These are phyloP conservation scores for Trididemnum miniatum DNA, from an alignment of 23 tunicate genomes.

Conservation along the genomic window DNA sequence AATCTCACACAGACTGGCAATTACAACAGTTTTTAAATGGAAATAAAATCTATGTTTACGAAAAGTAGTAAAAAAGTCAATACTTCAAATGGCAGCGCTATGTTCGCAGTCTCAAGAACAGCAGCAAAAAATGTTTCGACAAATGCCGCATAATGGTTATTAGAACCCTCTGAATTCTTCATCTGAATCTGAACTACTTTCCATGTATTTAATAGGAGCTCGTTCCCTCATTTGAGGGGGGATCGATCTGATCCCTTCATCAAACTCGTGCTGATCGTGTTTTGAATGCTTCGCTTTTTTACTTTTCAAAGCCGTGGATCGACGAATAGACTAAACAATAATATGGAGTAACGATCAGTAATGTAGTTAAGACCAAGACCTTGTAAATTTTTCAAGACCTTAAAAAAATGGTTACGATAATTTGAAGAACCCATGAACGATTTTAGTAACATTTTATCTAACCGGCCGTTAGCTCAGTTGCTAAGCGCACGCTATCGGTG, in stretches of 20 bases:
- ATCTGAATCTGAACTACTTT: conserved; percentile 58
- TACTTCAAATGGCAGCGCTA: background rate
- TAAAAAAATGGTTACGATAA: no score
- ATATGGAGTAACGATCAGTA: no score
- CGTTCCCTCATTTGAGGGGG: conserved; percentile 44
- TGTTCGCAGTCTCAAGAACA: background rate
- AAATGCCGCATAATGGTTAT: background rate
- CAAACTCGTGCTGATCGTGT: background rate
- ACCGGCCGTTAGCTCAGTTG: no score
- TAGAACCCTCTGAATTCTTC: conserved; percentile 66
- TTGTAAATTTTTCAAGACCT: no score
- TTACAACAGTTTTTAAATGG: background rate
- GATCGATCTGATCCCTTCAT: background rate
- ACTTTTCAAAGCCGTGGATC: conserved; percentile 62
- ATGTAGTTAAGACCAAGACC: no score
- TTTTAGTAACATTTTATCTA: no score
- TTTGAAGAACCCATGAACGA: no score
- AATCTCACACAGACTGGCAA: no score
- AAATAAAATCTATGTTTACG: conserved; percentile 4
- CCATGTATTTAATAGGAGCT: conserved; percentile 34
- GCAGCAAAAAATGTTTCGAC: conserved; percentile 7
- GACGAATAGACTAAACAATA: conserved; percentile 68
- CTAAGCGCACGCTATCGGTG: no score
- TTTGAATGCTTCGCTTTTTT: background rate
- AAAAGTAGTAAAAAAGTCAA: background rate